Evolutionary conservation across 1,140 invertebrate genomes (phyloP).

Genomic region (Penaeus indicus): DNA sequence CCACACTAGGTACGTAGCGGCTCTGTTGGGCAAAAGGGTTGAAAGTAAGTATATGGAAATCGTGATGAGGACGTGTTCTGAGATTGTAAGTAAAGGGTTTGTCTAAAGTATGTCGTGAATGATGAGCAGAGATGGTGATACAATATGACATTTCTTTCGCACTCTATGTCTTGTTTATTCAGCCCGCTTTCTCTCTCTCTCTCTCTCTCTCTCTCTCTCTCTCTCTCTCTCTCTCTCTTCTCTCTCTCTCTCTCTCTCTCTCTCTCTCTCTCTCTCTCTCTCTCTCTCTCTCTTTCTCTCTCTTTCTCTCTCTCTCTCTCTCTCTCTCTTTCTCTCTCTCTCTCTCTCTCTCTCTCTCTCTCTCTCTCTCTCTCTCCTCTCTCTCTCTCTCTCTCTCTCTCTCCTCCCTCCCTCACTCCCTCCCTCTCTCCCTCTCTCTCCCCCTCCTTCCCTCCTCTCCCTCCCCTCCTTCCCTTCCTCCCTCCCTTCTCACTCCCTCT

Average conservation of each 20-base stretch:
- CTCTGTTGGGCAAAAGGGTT: conserved; percentile 55
- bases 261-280: background rate
- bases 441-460: background rate
- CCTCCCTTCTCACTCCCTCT: background rate
- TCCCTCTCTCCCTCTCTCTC: background rate
- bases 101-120: too few species aligned
- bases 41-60: background rate
- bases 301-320: background rate
- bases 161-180: too few species aligned
- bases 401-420: background rate
- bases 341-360: background rate
- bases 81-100: too few species aligned
- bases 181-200: background rate
- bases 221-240: background rate
- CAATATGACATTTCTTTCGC: too few species aligned
- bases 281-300: background rate
- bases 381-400: background rate
- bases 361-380: background rate
- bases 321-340: background rate
- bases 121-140: too few species aligned
- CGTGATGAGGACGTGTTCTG: background rate
- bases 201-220: background rate
- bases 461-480: background rate
- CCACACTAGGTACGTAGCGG: conserved; percentile 68
- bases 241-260: too few species aligned